phyloP scores from a whole-genome alignment of 2,888 invertebrate genomes.

The Brachyopa scutellaris region DNA sequence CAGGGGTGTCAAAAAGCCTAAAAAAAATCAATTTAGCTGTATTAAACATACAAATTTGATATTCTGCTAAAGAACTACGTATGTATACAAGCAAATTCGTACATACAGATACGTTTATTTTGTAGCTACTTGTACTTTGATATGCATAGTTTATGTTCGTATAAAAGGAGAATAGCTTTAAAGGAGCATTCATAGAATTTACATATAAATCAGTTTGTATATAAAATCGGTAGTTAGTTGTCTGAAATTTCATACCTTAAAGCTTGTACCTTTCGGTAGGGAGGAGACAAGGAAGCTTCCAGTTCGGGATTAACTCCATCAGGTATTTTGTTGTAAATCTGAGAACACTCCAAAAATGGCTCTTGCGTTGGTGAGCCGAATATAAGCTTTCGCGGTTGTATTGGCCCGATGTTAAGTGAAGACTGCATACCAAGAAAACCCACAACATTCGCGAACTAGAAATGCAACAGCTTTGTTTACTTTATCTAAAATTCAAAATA shows the following conservation, averaged over 20 bases:
- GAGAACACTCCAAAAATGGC: slow-evolving; percentile 25
- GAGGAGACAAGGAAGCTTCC: slow-evolving; percentile 81
- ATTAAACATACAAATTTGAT: no score
- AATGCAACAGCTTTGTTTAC: no score
- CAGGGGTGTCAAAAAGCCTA: slow-evolving; percentile 91
- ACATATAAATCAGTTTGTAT: no score
- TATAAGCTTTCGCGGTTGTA: slow-evolving; percentile 79
- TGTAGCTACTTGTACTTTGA: no score
- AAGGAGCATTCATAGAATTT: background rate
- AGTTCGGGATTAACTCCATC: background rate
- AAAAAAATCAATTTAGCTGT: no score
- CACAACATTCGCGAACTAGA: no score
- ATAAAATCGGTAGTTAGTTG: no score
- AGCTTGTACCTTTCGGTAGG: slow-evolving; percentile 85
- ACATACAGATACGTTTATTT: background rate
- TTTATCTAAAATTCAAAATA: no score
- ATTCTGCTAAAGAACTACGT: no score
- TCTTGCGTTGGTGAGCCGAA: slow-evolving; percentile 78
- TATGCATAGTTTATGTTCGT: background rate
- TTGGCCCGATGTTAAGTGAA: slow-evolving; percentile 71
- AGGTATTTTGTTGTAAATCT: slow-evolving; percentile 9
- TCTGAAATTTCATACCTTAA: slow-evolving; percentile 81
- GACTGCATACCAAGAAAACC: slow-evolving; percentile 54
- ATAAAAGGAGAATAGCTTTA: background rate
- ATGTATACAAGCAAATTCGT: background rate